Base-by-base conservation (phyloP, 2,888 invertebrate species). In the Spilosoma lubricipeda region DNA sequence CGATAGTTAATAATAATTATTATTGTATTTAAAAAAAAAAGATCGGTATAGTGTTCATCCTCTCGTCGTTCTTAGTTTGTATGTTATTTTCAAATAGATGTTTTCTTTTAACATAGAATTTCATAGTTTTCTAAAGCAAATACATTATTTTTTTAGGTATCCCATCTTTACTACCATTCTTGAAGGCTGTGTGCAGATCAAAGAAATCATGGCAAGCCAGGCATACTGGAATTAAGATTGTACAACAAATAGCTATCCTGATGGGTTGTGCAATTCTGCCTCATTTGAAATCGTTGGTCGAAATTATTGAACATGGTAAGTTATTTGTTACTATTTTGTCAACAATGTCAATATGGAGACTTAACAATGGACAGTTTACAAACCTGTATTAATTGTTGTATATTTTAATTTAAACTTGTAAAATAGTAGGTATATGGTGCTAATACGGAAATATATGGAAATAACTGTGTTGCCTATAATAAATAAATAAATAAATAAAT, bases 201-300 rank as follows among this genome's bases (percentile, higher is more conserved):
- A 99, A 99, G 96, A 99, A 99, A 93, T 99, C 99, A 0, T 99
- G 99, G 99, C 99, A 99, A 94, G 99, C 98, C 5, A 96, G 98
- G 27, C 99, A 99, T 92, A 99, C 99, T 8, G 99, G 99, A 90
- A 99, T 99, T 79, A 99, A 99, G 96, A 99, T 99, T 90, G 99
- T 99, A 0, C 99, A 99, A 92, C 99, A 99, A 96, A 99, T 99
- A 84, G 99, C 99, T 67, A 99, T 99, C 90, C 96, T 99, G 45
- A 99, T 99, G 99, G 99, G 99, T 13, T 99, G 99, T 91, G 99
- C 99, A 45, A 99, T 99, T 86, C 95, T 99, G 82, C 99, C 99
- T 0, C 99, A 99, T 96, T 96, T 99, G 72, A 99, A 99, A 92
- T 98, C 98, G 69, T 96, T 99, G 75, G 99, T 99, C 15, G 99